Evolutionary conservation across 2,113 vertebrate genomes (phyloP), one percentile per base, ranked within the genome.

Genomic region (Butorides virescens): DNA sequence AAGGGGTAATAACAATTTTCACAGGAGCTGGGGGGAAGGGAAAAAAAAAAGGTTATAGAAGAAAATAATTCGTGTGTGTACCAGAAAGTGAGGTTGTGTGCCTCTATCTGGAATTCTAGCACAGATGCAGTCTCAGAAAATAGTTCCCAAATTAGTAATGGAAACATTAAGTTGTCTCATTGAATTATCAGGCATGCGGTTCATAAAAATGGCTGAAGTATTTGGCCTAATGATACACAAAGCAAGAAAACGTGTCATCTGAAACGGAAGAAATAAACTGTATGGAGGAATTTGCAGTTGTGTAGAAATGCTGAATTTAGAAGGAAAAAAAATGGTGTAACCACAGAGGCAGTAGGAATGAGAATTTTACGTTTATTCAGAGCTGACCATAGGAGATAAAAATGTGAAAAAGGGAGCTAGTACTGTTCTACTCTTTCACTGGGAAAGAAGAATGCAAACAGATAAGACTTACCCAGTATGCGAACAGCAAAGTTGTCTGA

Each of bases 141-240:
- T 70, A 90, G 47, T 94, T 96, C 74, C 63, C 39, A 68, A 88
- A 83, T 93, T 93, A 95, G 81, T 95, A 94, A 94, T 94, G 92
- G 85, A 92, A 96, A 94, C 42, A 79, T 80, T 59, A 89, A 80
- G 32, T 93, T 78, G 72, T 50, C 66, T 68, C 46, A 5, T 93
- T 93, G 39, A 42, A 80, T 83, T 68, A 79, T 94, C 66, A 73
- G 74, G 53, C 8, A 5, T 13, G 36, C 56, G 36, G 46, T 73
- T 91, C 84, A 37, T 88, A 90, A 92, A 91, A 82, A 49, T 67
- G 70, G 80, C 37, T 67, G 76, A 92, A 93, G 53, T 66, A 65
- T 82, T 88, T 76, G 37, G n/a, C 26, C 8, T 70, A 75, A 52
- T 44, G 56, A 68, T 79, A 82, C 36, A 79, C 36, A n/a, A 75